Evolutionary conservation across 2,797 vertebrate species (phyloP).

Genomic region (Cossypha niveicapilla): DNA sequence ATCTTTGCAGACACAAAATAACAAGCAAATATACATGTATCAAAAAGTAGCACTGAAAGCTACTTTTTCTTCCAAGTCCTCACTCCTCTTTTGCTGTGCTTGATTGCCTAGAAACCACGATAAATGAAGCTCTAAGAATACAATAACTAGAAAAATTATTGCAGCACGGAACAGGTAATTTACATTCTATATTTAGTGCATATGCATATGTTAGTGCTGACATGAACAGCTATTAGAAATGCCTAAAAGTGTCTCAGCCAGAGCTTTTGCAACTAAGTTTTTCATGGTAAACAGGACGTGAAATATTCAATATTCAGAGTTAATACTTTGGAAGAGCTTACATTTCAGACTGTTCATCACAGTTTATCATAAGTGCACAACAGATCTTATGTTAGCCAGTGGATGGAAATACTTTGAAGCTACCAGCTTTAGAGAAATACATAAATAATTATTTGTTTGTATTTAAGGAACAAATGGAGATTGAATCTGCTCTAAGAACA

Average conservation of each 20-base stretch:
- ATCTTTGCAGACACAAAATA: not conserved
- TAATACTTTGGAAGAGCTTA: not conserved
- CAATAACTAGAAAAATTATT: conserved; percentile 9
- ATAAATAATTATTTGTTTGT: not conserved
- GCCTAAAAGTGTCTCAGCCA: not conserved
- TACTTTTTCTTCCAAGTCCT: not conserved
- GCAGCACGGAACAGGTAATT: conserved; percentile 39
- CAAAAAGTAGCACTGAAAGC: not conserved
- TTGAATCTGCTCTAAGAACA: no score
- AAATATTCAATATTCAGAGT: not conserved
- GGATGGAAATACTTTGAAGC: not conserved
- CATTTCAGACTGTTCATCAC: not conserved
- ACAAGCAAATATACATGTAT: not conserved
- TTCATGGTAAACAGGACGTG: not conserved
- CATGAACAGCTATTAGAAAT: conserved; percentile 3
- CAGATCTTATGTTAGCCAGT: not conserved
- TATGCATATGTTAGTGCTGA: not conserved
- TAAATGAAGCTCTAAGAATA: not conserved
- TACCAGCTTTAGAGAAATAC: not conserved
- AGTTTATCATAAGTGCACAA: not conserved
- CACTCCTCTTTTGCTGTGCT: not conserved
- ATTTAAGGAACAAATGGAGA: not conserved
- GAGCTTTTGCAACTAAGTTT: not conserved
- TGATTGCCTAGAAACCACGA: not conserved
- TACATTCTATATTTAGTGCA: conserved; percentile 40